A percentile compares a stretch with the other conserved stretches of the same genome.
These are phyloP conservation scores for Athalia cordata DNA, from an alignment of 2,888 invertebrate genomes.

Conservation along the genomic window DNA sequence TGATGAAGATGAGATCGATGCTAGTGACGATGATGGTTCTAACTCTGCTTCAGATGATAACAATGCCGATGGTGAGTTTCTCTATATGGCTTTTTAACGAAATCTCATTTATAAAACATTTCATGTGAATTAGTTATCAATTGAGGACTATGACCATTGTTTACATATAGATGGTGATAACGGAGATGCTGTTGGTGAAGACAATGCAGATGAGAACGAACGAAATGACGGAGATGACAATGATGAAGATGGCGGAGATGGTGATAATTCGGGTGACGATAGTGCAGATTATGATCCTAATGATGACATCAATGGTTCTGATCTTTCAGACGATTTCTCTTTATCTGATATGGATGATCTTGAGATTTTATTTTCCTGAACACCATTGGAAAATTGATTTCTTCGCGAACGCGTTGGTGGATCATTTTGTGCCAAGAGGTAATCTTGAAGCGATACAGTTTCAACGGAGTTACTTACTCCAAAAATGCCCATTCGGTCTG, in stretches of 20 bases:
- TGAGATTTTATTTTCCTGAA: constrained; percentile 64
- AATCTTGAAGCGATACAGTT: constrained; percentile 13
- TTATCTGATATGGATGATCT: constrained; percentile 65
- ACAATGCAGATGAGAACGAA: constrained; percentile 57
- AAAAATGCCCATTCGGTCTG: constrained; percentile 5
- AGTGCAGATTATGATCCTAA: constrained; percentile 62
- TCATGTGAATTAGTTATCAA: neutral
- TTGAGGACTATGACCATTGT: neutral
- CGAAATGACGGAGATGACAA: constrained; percentile 57
- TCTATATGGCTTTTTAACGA: neutral
- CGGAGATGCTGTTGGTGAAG: constrained; percentile 58
- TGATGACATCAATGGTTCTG: constrained; percentile 51
- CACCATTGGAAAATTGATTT: constrained; percentile 18
- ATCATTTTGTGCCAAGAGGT: constrained; percentile 35
- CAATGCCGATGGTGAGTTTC: constrained; percentile 68
- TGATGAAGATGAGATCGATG: constrained; percentile 78
- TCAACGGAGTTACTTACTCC: constrained; percentile 25
- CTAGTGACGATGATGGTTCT: constrained; percentile 78
- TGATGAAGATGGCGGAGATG: constrained; percentile 66
- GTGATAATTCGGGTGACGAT: constrained; percentile 64
- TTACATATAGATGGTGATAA: constrained; percentile 56
- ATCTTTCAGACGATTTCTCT: constrained; percentile 61
- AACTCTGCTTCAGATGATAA: constrained; percentile 73
- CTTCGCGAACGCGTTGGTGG: constrained; percentile 19
- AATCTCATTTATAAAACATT: neutral